A percentile compares a stretch with the other conserved stretches of the same genome.
Conservation (phyloP, 2,888 invertebrate genomes). For the Kuschelorhynchus macadamiae region DNA sequence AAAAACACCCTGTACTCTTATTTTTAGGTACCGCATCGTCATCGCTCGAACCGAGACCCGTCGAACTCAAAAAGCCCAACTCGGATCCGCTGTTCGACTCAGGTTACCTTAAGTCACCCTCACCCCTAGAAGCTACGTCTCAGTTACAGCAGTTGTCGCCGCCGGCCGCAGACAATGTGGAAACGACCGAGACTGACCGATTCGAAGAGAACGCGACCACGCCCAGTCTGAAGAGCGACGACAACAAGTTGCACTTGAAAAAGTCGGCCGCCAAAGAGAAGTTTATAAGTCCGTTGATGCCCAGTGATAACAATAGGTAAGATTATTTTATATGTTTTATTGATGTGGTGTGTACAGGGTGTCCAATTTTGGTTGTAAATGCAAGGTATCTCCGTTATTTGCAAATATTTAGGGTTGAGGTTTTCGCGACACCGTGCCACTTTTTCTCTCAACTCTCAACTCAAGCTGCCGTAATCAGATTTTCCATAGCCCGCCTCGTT, state of each 20-base stretch:
- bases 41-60: slow-evolving; percentile 10
- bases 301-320: slow-evolving; percentile 40
- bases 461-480: too few relatives aligned
- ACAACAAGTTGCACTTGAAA: slow-evolving; percentile 51
- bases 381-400: too few relatives aligned
- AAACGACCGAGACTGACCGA: slow-evolving; percentile 53
- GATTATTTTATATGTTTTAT: background rate
- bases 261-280: slow-evolving; percentile 39
- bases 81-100: slow-evolving; percentile 59
- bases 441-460: background rate
- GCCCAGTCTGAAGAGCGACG: slow-evolving; percentile 51
- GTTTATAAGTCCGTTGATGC: slow-evolving; percentile 48
- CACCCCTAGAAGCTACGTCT: slow-evolving; percentile 56
- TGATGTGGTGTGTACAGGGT: background rate
- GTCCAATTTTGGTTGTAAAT: too few relatives aligned
- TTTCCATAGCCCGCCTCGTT: too few relatives aligned
- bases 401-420: too few relatives aligned
- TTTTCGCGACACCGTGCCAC: too few relatives aligned
- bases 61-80: slow-evolving; percentile 21
- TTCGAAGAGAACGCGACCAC: slow-evolving; percentile 52
- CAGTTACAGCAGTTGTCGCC: slow-evolving; percentile 24
- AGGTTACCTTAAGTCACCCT: slow-evolving; percentile 62
- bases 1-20: too few relatives aligned
- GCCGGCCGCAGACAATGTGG: slow-evolving; percentile 34
- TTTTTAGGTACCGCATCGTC: slow-evolving; percentile 17